Evolutionary conservation across 92 coral and sea anemone genomes (phyloP), one percentile per base, ranked within the genome.

Genomic region (Galaxea fascicularis): DNA sequence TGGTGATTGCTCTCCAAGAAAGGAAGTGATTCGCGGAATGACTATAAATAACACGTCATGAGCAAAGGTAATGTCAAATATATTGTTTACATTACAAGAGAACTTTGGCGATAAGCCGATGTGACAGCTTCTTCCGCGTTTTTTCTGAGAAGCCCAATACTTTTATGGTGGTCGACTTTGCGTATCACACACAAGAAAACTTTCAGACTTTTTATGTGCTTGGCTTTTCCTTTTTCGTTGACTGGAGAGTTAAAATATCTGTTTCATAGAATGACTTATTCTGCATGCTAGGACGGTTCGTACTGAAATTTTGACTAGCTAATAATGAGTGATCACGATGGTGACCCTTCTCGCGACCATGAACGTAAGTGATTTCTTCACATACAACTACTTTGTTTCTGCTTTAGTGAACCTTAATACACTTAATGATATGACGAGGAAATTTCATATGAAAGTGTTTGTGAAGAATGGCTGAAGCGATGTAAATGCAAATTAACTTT

Each of bases 1-100:
- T 21, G 18, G 18, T 20, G n/a, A 12, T 26, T 26, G 7, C n/a
- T 25, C 22, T 31, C 53, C 66, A n/a, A 30, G n/a, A 18, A 46
- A n/a, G 71, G 45, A 24, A 28, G 10, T n/a, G 22, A 66, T 66
- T 21, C 84, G 15, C 26, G 74, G 84, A 26, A 65, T 16, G 47
- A 26, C 1, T 66, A 24, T 26, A 65, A 16, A 26, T 9, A 79
- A 25, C 14, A 65, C 84, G 21, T 65, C 8, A 79, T 79, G 84
- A 79, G 76, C n/a, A 79, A 79, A 79, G 84, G 84, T 79, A 66
- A 57, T 0, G 51, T 16, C 15, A 47, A 21, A 53, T 26, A n/a
- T n/a, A 52, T 27, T 16, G 15, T 9, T 21, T 10, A 49, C 72
- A 74, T 64, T 73, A 78, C 83, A 27, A 10, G 45, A 1, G 58